Base-by-base conservation (phyloP, 2,888 invertebrate species). In the Troilus luridus region DNA sequence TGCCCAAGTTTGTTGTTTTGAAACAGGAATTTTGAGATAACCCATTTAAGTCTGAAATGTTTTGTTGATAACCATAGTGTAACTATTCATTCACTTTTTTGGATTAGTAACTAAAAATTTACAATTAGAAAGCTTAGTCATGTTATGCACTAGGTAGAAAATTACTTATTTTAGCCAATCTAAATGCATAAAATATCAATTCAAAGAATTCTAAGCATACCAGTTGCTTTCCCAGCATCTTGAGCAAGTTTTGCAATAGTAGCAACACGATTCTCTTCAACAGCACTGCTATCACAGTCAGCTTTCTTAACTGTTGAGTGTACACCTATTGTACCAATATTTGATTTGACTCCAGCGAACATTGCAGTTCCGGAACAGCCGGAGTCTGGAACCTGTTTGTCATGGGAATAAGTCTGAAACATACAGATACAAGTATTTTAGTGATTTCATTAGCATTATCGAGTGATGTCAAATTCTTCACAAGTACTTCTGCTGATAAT, bases 391-490 rank as follows among this genome's bases (percentile, higher is more conserved):
- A 97, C 97, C 94, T 97, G 96, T 93, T 96, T 97, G 94, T 98
- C 96, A 0, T 97, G 96, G 91, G 97, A 97, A 94, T 98, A 98
- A 0, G 98, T 98, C 98, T 98, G 94, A 19, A 94, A 94, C 56
- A 58, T 17, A 24, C 2, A 17, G 7, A 77, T 41, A 41, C 12
- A 9, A 5, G 19, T 41, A 41, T 41, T 77, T 77, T 19, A 77
- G 11, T 64, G 17, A 64, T n/a, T 12, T 14, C 10, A 1, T 59
- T 59, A 12, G 14, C 14, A 59, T 59, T 59, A 59, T 6, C 7
- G 10, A 10, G 14, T 59, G 59, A 59, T 12, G 10, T 12, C 14
- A 12, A 10, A 59, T 59, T 59, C 5, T 59, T 41, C 41, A 41
- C 41, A 41, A 41, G 1, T 41, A 41, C 41, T 41, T 41, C 41